phyloP scores from a whole-genome alignment of 92 coral and sea anemone genomes.

The Siderastrea siderea region DNA sequence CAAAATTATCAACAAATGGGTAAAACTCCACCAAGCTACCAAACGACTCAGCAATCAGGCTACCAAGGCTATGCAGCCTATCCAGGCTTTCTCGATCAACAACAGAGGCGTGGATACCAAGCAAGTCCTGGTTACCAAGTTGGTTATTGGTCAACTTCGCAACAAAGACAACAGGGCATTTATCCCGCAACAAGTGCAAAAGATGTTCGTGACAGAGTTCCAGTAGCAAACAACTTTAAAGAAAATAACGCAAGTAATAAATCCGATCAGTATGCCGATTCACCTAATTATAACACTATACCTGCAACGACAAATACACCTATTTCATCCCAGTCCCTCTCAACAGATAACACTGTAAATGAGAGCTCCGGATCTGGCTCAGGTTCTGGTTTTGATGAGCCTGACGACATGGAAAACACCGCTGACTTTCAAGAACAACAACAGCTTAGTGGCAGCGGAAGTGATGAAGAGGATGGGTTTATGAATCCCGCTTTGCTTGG shows the following conservation, averaged over 20 bases:
- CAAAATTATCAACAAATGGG: constrained; percentile 16
- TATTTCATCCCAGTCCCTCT: neutral
- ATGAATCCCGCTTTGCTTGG: neutral
- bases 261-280: neutral
- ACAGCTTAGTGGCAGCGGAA: constrained; percentile 12
- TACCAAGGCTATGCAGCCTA: constrained; percentile 7
- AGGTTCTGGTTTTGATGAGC: constrained; percentile 29
- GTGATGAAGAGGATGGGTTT: constrained; percentile 6
- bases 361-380: constrained; percentile 21
- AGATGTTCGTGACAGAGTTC: neutral
- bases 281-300: neutral
- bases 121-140: constrained; percentile 19
- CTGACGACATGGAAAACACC: neutral
- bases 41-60: neutral
- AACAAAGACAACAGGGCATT: neutral
- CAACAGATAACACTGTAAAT: neutral
- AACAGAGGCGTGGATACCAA: neutral
- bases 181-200: neutral
- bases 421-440: constrained; percentile 9
- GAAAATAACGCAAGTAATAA: neutral
- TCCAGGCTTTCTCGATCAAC: neutral
- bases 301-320: neutral
- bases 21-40: neutral
- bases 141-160: constrained; percentile 10
- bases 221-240: neutral